These are phyloP conservation scores for Vultur gryphus DNA, from an alignment of 2,797 vertebrate genomes.

Conservation along the genomic window DNA sequence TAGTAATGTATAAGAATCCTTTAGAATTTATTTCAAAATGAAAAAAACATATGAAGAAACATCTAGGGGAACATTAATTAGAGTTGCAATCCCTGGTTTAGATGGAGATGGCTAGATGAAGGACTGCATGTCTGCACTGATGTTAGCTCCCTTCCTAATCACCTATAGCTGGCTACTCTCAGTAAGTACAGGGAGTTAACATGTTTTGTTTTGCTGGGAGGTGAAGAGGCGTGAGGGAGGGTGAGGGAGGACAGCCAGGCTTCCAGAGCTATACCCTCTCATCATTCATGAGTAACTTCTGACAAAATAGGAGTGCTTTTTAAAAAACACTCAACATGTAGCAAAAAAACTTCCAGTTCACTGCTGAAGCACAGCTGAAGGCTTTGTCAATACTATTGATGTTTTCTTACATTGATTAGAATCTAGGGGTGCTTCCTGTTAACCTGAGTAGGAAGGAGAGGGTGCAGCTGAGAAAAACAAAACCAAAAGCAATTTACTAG, in stretches of 20 bases:
- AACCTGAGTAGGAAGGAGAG: neutral
- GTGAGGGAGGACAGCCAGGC: too few relatives aligned
- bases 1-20: neutral
- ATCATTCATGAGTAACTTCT: neutral
- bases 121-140: neutral
- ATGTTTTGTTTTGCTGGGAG: rapidly evolving
- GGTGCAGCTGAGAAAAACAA: neutral
- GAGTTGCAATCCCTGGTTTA: neutral
- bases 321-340: neutral
- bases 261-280: neutral
- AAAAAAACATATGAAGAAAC: too few relatives aligned
- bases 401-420: neutral
- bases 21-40: neutral
- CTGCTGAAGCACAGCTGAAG: neutral
- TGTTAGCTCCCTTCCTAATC: neutral
- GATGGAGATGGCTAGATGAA: neutral
- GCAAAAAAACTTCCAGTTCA: neutral
- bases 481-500: neutral
- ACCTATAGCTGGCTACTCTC: neutral
- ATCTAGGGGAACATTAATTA: neutral
- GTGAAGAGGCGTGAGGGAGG: too few relatives aligned
- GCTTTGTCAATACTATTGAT: neutral
- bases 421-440: neutral
- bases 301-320: neutral
- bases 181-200: too few relatives aligned